phyloP scores from a whole-genome alignment of 2,888 invertebrate species.

The Cylloceria caligata region DNA sequence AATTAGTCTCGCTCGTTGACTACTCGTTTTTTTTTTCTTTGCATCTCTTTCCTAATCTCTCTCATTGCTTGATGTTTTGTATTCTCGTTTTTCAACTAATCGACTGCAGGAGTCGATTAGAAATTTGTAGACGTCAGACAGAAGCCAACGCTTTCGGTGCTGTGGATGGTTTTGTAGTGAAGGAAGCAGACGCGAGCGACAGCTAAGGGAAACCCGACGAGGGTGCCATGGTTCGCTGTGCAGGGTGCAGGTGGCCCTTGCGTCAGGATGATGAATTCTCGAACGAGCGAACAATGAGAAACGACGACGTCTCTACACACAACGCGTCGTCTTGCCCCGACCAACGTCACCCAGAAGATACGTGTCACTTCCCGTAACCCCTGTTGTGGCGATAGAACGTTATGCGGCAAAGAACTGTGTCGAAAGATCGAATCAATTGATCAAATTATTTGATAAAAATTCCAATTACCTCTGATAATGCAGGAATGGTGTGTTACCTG shows the following conservation, averaged over 20 bases:
- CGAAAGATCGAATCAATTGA: neutral
- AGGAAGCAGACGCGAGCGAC: conserved; percentile 36
- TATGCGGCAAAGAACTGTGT: neutral
- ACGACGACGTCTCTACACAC: conserved; percentile 43
- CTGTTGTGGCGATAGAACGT: neutral
- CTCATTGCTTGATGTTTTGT: neutral
- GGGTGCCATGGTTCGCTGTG: conserved; percentile 63
- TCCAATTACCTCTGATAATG: neutral
- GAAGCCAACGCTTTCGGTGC: conserved; percentile 1
- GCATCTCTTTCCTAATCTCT: neutral
- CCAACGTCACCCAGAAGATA: conserved; percentile 11
- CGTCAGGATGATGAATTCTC: conserved; percentile 78
- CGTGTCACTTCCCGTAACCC: neutral
- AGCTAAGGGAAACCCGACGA: conserved; percentile 67
- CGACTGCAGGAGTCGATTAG: conserved; percentile 15
- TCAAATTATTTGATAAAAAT: conserved; percentile 15
- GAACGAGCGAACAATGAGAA: conserved; percentile 77
- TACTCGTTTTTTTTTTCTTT: conserved; percentile 6
- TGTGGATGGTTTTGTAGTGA: neutral
- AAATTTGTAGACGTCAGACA: conserved; percentile 13
- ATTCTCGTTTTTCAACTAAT: neutral
- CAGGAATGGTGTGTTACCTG: neutral
- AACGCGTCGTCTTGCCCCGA: conserved; percentile 65
- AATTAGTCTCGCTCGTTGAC: conserved; percentile 66
- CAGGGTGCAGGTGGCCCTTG: conserved; percentile 77